These are phyloP conservation scores for Scaptomyza parva DNA, from an alignment of 2,888 invertebrate species.

Conservation along the genomic window DNA sequence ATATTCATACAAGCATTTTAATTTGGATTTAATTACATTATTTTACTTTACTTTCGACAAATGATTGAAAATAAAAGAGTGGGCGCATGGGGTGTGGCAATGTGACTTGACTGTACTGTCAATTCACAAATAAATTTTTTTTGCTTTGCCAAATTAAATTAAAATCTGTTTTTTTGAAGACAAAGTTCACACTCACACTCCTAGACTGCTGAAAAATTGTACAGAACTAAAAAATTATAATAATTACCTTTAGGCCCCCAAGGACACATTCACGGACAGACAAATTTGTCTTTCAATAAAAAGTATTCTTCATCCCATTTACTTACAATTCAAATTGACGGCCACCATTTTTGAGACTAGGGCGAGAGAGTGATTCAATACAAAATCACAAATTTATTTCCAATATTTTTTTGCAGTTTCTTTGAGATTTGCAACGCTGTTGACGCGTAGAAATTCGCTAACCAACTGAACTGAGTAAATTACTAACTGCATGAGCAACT, in stretches of 20 bases:
- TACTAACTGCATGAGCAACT: constrained; percentile 41
- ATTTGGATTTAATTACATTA: constrained; percentile 81
- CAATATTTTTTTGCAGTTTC: constrained; percentile 5
- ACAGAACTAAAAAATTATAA: constrained; percentile 1
- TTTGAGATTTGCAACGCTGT: constrained; percentile 43
- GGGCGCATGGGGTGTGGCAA: constrained; percentile 22
- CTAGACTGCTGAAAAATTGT: neutral
- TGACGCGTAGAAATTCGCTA: constrained; percentile 63
- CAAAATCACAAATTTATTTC: constrained; percentile 26
- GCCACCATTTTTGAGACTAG: constrained; percentile 62
- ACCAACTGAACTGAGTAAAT: constrained; percentile 57
- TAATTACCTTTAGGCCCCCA: constrained; percentile 10
- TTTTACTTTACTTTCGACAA: constrained; percentile 32
- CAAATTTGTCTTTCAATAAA: neutral
- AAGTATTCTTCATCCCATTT: constrained; percentile 11
- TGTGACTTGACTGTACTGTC: constrained; percentile 22
- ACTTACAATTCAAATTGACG: constrained; percentile 73
- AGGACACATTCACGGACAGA: neutral
- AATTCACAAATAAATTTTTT: constrained; percentile 60
- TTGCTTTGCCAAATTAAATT: constrained; percentile 55
- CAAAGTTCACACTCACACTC: constrained; percentile 2
- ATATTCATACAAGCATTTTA: constrained; percentile 81
- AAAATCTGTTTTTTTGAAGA: constrained; percentile 36
- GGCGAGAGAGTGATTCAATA: constrained; percentile 30
- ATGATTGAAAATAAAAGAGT: neutral